A percentile compares a stretch with the other conserved stretches of the same genome.
Evolutionary conservation across 2,888 invertebrate species (phyloP).

Genomic region (Oligia fasciuncula): DNA sequence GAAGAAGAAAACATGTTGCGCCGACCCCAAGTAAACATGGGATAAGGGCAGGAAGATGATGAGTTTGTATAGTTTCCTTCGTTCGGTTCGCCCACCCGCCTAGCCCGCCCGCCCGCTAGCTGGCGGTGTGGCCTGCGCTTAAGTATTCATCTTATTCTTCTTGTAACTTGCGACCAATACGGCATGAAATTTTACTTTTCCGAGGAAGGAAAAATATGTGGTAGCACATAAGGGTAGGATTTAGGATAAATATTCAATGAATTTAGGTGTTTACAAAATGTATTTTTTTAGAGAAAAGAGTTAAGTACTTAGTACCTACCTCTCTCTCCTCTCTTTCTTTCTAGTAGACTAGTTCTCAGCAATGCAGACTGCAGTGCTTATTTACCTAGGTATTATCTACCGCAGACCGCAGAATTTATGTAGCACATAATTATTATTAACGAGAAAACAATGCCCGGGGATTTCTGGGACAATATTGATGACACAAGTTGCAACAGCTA

Average conservation of each 20-base stretch:
- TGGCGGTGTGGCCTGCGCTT: too few relatives aligned
- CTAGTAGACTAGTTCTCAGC: not conserved
- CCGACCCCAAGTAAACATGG: too few relatives aligned
- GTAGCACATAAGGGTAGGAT: not conserved
- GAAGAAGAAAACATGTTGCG: too few relatives aligned
- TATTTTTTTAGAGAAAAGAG: not conserved
- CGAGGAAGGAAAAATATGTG: not conserved
- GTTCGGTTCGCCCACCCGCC: too few relatives aligned
- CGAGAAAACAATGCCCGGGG: not conserved
- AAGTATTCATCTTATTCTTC: not conserved
- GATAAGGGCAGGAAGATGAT: too few relatives aligned
- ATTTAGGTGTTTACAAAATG: too few relatives aligned
- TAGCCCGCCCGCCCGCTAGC: too few relatives aligned
- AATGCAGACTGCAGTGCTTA: not conserved
- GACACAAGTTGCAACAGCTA: conserved; percentile 13
- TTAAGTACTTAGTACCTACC: too few relatives aligned
- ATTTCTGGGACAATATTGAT: not conserved
- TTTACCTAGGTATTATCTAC: not conserved
- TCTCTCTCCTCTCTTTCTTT: too few relatives aligned
- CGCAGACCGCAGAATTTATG: not conserved
- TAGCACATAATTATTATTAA: not conserved
- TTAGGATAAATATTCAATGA: not conserved
- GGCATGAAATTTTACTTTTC: not conserved
- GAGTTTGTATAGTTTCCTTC: too few relatives aligned
- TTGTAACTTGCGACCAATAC: not conserved